Conservation (phyloP, 2,888 invertebrate genomes). For the Eristalinus sepulchralis region DNA sequence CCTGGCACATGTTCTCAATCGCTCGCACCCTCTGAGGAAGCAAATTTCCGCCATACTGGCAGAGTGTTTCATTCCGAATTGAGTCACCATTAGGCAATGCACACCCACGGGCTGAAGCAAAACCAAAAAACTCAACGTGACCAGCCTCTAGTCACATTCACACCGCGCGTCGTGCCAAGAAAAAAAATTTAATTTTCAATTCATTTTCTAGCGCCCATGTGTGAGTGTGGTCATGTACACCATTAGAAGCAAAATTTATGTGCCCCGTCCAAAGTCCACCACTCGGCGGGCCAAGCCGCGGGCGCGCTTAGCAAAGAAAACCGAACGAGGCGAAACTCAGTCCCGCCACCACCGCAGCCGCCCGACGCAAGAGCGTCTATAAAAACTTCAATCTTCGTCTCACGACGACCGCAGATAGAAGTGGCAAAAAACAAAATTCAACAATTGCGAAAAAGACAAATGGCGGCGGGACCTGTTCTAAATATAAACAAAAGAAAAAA, state of each 20-base stretch:
- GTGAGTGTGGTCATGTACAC: not conserved
- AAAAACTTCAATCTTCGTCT: conserved; percentile 9
- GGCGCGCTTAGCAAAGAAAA: not conserved
- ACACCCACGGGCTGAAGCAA: not conserved
- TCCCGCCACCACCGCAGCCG: not conserved
- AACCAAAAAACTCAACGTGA: too few relatives aligned
- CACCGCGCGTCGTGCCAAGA: not conserved
- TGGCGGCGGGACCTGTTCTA: not conserved
- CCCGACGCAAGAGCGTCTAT: not conserved
- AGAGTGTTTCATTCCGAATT: not conserved
- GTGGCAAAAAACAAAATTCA: not conserved
- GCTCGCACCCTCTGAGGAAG: not conserved
- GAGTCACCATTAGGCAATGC: not conserved
- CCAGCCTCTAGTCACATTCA: too few relatives aligned
- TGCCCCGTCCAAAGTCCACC: conserved; percentile 30
- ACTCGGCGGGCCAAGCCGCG: not conserved
- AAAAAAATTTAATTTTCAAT: conserved; percentile 1
- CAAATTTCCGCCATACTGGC: not conserved
- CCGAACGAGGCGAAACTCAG: not conserved
- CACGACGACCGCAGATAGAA: not conserved
- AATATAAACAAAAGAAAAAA: not conserved
- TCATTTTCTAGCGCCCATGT: not conserved
- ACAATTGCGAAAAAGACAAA: not conserved
- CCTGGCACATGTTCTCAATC: not conserved
- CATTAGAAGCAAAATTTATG: conserved; percentile 19